Evolutionary conservation across 2,888 invertebrate genomes (phyloP).

Genomic region (Sisyra nigra): DNA sequence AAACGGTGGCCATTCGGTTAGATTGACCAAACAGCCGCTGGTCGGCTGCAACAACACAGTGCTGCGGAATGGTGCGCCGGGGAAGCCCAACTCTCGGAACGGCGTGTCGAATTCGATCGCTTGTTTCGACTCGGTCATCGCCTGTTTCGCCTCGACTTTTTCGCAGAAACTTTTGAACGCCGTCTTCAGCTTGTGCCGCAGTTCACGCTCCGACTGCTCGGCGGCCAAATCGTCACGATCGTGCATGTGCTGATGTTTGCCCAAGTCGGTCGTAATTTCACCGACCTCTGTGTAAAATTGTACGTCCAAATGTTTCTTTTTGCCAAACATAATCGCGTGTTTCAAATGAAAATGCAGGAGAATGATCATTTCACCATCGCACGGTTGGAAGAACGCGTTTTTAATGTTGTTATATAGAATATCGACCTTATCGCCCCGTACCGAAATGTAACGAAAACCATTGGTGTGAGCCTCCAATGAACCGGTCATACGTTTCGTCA

Average conservation of each 20-base stretch:
- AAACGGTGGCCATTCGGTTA: constrained; percentile 99
- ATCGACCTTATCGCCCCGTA: constrained; percentile 99
- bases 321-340: constrained; percentile 97
- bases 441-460: constrained; percentile 93
- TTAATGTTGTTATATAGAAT: constrained; percentile 99
- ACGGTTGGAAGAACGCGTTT: constrained; percentile 98
- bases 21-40: constrained; percentile 90
- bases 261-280: constrained; percentile 97
- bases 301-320: constrained; percentile 95
- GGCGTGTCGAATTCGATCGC: constrained; percentile 98
- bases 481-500: constrained; percentile 88
- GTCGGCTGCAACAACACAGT: constrained; percentile 95
- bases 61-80: constrained; percentile 91
- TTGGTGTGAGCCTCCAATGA: constrained; percentile 90
- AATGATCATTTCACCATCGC: constrained; percentile 98
- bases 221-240: constrained; percentile 97
- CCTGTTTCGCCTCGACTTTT: constrained; percentile 38
- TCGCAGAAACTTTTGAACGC: constrained; percentile 99
- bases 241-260: constrained; percentile 99
- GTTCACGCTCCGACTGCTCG: constrained; percentile 94
- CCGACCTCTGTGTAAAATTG: constrained; percentile 99
- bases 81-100: constrained; percentile 94
- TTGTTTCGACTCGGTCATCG: constrained; percentile 55
- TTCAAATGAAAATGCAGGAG: constrained; percentile 96
- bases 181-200: constrained; percentile 89